Base-by-base conservation (phyloP, 2,113 vertebrate genomes). In the Muntiacus reevesi region DNA sequence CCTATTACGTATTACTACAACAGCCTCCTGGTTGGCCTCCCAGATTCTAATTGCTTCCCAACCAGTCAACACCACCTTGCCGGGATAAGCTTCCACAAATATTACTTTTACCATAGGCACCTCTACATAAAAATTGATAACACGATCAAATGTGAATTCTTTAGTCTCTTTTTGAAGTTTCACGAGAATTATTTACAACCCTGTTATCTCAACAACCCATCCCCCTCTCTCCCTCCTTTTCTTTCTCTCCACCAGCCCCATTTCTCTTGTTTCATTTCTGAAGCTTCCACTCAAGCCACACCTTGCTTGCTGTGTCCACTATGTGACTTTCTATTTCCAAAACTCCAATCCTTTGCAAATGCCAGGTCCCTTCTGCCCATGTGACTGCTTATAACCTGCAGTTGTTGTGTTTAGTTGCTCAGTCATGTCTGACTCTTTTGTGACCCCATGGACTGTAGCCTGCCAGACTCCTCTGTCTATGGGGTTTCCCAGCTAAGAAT, bases 61-160 rank as follows among this genome's bases (percentile, higher is more conserved):
- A 25, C 14, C 76, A 93, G 17, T 81, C 23, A 85, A 55, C 4
- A 89, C 16, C 55, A 36, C 45, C 79, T 74, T 96, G 4, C 33
- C n/a, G 62, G 45, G 45, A 95, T 82, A 57, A 87, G 25, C 30
- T 78, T 95, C 40, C 43, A 78, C 4, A 60, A 60, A 36, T 91
- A 82, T 14, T 3, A n/a, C 50, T 95, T 94, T 76, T 62, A 71
- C 67, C 74, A 45, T 83, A 86, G 10, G 33, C 54, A 59, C 3
- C 25, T 59, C 43, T 91, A 71, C 23, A 9, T 59, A 82, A 96
- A 97, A 86, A 87, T 47, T 64, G 27, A 7, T 91, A 86, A 45
- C 11, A 93, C 21, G 6, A 59, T 87, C 54, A 81, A 95, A 88
- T 85, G 25, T 94, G 33, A 97, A 94, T 85, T 95, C 81, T 91